Evolutionary conservation across 2,113 vertebrate species (phyloP).

Genomic region (Hippocampus comes): DNA sequence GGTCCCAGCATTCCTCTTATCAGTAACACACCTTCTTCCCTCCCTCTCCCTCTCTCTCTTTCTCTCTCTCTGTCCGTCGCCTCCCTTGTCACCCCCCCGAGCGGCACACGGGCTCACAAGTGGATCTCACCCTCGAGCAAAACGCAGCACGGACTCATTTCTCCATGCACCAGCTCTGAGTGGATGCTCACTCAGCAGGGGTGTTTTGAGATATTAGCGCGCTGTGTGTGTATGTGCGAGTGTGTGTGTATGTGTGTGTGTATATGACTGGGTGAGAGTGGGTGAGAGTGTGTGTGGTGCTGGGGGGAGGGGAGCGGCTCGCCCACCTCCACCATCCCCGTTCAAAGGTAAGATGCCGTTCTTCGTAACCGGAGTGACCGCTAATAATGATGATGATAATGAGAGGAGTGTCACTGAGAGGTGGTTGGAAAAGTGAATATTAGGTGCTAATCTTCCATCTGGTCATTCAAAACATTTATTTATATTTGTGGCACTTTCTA

Average conservation of each 20-base stretch:
- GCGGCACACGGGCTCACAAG: constrained; percentile 54
- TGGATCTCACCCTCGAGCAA: constrained; percentile 1
- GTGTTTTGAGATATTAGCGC: constrained; percentile 76
- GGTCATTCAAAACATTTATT: neutral
- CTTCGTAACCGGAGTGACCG: neutral
- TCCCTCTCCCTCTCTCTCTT: constrained; percentile 17
- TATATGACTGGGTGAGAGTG: neutral
- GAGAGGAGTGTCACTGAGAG: neutral
- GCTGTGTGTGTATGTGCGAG: constrained; percentile 24
- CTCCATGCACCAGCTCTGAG: constrained; percentile 78
- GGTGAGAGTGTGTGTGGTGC: neutral
- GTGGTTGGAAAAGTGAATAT: neutral
- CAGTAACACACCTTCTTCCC: constrained; percentile 28
- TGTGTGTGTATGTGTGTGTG: neutral
- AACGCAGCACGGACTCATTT: constrained; percentile 71
- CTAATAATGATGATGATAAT: neutral
- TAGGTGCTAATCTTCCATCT: neutral
- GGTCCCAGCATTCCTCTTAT: constrained; percentile 27
- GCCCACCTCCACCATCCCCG: constrained; percentile 53
- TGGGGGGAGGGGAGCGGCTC: constrained; percentile 50
- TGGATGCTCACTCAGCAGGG: constrained; percentile 78
- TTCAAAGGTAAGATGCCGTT: constrained; percentile 58
- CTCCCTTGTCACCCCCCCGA: constrained; percentile 57
- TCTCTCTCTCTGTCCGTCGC: constrained; percentile 38
- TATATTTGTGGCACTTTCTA: neutral